These are phyloP conservation scores for Semicossyphus pulcher DNA, from an alignment of 2,113 vertebrate species.

Conservation along the genomic window DNA sequence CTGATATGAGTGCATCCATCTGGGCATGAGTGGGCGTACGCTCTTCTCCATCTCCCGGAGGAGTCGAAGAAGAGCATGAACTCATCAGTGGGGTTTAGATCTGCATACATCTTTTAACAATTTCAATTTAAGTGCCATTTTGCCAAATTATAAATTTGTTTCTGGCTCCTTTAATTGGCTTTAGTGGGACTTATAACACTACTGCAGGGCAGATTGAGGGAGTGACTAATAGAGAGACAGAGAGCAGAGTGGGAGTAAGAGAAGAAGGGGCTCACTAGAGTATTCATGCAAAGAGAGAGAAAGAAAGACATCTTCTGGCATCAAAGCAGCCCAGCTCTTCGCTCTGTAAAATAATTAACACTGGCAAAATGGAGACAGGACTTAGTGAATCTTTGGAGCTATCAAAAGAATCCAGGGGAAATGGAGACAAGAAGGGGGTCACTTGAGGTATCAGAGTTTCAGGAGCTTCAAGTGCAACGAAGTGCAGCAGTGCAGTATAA, in stretches of 20 bases:
- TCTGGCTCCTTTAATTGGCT: conserved; percentile 63
- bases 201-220: conserved; percentile 52
- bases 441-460: neutral
- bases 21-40: conserved; percentile 14
- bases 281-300: conserved; percentile 42
- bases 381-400: conserved; percentile 1
- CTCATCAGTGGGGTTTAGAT: conserved; percentile 57
- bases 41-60: conserved; percentile 9
- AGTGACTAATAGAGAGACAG: conserved; percentile 47
- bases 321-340: conserved; percentile 46
- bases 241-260: conserved; percentile 21
- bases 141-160: conserved; percentile 66
- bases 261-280: conserved; percentile 33
- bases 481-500: neutral
- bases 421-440: conserved; percentile 1
- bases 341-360: conserved; percentile 48
- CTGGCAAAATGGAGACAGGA: conserved; percentile 22
- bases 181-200: conserved; percentile 63
- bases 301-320: conserved; percentile 39
- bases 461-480: neutral
- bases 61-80: conserved; percentile 23
- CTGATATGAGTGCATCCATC: neutral
- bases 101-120: conserved; percentile 60
- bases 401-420: conserved; percentile 19
- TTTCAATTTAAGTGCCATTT: conserved; percentile 61